Evolutionary conservation across 2,113 vertebrate species (phyloP).

Genomic region (Pluvianellus socialis): DNA sequence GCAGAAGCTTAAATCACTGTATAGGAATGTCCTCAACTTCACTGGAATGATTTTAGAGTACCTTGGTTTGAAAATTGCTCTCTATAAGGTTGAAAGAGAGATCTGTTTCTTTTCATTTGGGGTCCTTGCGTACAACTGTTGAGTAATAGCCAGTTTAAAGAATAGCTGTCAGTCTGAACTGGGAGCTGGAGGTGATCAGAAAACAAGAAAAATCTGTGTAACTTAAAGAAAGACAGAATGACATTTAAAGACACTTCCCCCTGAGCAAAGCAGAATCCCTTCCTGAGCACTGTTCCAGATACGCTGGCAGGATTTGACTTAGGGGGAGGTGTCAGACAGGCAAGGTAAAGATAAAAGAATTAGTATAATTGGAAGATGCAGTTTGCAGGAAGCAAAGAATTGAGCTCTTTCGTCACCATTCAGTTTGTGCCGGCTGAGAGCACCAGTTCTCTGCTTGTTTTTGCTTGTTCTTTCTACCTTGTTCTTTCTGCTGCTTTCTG

Average conservation of each 20-base stretch:
- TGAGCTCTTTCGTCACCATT: fast-evolving
- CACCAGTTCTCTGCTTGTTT: neutral
- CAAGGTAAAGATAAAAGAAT: conserved; percentile 6
- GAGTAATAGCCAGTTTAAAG: neutral
- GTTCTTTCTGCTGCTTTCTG: neutral
- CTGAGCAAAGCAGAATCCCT: neutral
- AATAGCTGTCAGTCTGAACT: neutral
- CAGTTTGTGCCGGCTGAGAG: neutral
- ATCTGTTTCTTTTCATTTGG: neutral
- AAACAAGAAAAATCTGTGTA: conserved; percentile 23
- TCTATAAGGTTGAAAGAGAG: neutral
- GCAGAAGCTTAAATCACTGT: neutral
- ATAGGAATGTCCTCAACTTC: neutral
- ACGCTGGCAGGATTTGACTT: neutral
- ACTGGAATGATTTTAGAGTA: neutral
- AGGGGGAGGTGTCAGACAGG: neutral
- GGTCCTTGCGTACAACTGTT: neutral
- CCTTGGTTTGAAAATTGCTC: neutral
- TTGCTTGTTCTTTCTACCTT: neutral
- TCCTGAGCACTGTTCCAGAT: neutral
- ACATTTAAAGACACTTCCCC: neutral
- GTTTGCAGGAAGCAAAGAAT: neutral
- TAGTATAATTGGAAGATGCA: neutral
- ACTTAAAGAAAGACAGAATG: neutral
- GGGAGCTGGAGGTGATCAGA: neutral